Base-by-base conservation (phyloP, 2,797 vertebrate species). In the Nyctalus aviator region DNA sequence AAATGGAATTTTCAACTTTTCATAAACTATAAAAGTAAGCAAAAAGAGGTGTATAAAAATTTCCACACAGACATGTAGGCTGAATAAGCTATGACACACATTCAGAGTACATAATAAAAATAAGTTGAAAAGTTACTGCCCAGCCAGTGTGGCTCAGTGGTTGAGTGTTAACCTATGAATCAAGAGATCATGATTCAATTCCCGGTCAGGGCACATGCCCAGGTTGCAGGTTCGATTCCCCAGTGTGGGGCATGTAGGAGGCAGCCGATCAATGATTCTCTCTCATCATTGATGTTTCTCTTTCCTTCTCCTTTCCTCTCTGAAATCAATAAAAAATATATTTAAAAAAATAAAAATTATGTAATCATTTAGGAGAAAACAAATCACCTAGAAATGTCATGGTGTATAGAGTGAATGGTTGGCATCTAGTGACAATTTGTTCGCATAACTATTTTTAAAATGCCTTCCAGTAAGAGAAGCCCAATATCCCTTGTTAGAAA, bases 401-500 rank as follows among this genome's bases (percentile, higher is more conserved):
- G 12, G 66, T 55, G 27, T 68, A 6, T 46, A 84, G 57, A 84
- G 44, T 68, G 73, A 96, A 77, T 15, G 69, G n/a, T 48, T 46
- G 35, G 90, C 84, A 81, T 81, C 71, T 71, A 79, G 82, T 91
- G 88, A 75, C 44, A 81, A 41, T 77, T 93, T 90, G 59, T 87
- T 81, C 46, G 12, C 55, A 73, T 87, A 92, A 87, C 44, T 77
- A 75, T 87, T 69, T 94, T 81, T 76, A 77, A 90, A 92, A 76
- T 84, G 41, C 72, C 35, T 96, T 92, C 72, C 66, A 15, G 18
- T 73, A 95, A 84, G 48, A 92, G 90, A 95, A 91, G 35, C 15
- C 59, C 59, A 62, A 55, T 79, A 82, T 77, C 9, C 8, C 53
- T 84, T 66, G n/a, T 76, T 81, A 76, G 53, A 32, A 75, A 87